Evolutionary conservation across 2,888 invertebrate genomes (phyloP).

Genomic region (Brassicogethes aeneus): DNA sequence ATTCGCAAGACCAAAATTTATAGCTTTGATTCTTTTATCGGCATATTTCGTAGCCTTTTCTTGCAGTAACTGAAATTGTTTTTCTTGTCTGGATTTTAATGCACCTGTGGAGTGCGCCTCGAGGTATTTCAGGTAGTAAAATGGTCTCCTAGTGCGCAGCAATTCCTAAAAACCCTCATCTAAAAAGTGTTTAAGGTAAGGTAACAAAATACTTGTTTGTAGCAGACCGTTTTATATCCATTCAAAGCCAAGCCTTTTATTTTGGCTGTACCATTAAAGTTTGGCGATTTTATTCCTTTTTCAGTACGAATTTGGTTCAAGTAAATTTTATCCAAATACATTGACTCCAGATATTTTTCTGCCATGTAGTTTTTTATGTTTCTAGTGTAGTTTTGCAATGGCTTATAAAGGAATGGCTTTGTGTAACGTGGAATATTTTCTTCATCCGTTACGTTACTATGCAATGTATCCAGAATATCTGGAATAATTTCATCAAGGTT

Average conservation of each 20-base stretch:
- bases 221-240: background rate
- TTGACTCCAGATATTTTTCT: conserved; percentile 38
- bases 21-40: conserved; percentile 31
- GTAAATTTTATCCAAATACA: conserved; percentile 41
- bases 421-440: conserved; percentile 26
- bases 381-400: conserved; percentile 35
- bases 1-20: conserved; percentile 30
- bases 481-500: too few relatives aligned
- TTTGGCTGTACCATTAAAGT: conserved; percentile 30
- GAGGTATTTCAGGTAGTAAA: conserved; percentile 40
- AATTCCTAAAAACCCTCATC: too few relatives aligned
- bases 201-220: conserved; percentile 26
- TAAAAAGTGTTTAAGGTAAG: background rate
- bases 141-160: conserved; percentile 39
- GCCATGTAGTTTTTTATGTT: conserved; percentile 40
- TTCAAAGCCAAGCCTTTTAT: conserved; percentile 28
- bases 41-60: conserved; percentile 35
- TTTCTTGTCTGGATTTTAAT: conserved; percentile 26
- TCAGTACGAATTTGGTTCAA: conserved; percentile 31
- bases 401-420: conserved; percentile 28
- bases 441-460: conserved; percentile 26
- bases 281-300: conserved; percentile 34
- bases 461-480: conserved; percentile 26
- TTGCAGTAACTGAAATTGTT: conserved; percentile 31
- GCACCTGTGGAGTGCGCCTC: conserved; percentile 25